phyloP scores from a whole-genome alignment of 2,113 vertebrate species.

The Ursus arctos region DNA sequence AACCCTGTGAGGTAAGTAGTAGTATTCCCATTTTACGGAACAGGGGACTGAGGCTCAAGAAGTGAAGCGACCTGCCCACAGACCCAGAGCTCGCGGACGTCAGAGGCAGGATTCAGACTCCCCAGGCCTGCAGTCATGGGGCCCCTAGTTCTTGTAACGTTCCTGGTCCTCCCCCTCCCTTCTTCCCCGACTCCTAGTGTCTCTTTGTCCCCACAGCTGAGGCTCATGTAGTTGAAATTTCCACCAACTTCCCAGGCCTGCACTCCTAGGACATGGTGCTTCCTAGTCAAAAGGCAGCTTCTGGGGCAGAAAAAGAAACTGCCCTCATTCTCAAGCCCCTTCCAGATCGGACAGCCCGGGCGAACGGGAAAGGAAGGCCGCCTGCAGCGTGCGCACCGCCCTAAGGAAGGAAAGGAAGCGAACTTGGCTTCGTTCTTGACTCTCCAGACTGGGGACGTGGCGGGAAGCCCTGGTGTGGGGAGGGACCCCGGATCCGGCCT shows the following conservation, averaged over 20 bases:
- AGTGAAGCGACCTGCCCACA: neutral
- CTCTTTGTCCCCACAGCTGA: neutral
- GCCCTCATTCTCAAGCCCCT: neutral
- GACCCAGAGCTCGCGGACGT: neutral
- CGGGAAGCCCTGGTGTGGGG: too few species aligned
- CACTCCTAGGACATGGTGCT: neutral
- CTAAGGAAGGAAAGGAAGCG: neutral
- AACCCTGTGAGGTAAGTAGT: neutral
- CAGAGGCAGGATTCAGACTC: neutral
- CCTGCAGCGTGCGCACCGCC: neutral
- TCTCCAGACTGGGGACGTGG: neutral
- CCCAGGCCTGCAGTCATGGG: neutral
- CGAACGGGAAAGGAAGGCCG: too few species aligned
- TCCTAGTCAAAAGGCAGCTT: neutral
- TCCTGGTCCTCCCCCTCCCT: neutral
- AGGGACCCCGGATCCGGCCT: neutral
- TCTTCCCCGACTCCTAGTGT: neutral
- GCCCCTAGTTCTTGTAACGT: neutral
- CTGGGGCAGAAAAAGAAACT: neutral
- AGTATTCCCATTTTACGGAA: neutral
- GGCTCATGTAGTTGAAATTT: neutral
- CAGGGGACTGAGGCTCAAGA: neutral
- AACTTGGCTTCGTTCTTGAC: neutral
- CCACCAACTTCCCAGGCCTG: neutral
- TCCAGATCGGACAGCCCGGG: neutral